Evolutionary conservation across 2,888 invertebrate genomes (phyloP).

Genomic region (Shargacucullia verbasci): DNA sequence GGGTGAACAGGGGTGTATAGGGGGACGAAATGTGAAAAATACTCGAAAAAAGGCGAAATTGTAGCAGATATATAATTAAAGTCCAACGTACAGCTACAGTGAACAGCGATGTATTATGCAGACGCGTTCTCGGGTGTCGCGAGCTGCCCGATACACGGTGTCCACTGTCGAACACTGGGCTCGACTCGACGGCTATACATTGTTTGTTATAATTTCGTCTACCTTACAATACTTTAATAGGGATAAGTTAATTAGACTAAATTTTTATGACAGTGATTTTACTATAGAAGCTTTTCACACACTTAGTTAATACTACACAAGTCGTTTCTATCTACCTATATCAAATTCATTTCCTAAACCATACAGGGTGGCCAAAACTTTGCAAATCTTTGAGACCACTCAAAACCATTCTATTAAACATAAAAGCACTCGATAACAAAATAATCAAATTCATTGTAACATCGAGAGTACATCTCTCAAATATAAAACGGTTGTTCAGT

Average conservation of each 20-base stretch:
- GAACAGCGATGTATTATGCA: conserved; percentile 87
- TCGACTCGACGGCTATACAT: conserved; percentile 33
- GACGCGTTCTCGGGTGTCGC: conserved; percentile 80
- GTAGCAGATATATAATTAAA: conserved; percentile 90
- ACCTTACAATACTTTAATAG: conserved; percentile 17
- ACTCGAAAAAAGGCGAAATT: conserved; percentile 90
- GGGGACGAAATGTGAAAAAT: conserved; percentile 89
- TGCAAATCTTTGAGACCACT: conserved; percentile 19
- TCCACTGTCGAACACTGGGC: conserved; percentile 50
- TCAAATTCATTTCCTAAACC: too few relatives aligned
- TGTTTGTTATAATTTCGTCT: conserved; percentile 41
- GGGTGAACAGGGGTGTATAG: conserved; percentile 74
- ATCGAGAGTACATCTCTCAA: conserved; percentile 61
- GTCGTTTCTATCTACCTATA: too few relatives aligned
- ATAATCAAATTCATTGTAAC: conserved; percentile 67
- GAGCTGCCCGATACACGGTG: conserved; percentile 63
- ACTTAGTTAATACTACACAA: too few relatives aligned
- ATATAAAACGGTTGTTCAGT: conserved; percentile 54
- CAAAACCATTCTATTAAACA: conserved; percentile 49
- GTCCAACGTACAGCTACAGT: conserved; percentile 84
- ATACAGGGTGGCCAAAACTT: conserved; percentile 10
- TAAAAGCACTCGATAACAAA: conserved; percentile 67
- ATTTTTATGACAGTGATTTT: too few relatives aligned
- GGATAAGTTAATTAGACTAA: conserved; percentile 11
- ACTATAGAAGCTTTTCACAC: too few relatives aligned